Conservation (phyloP, 2,113 vertebrate genomes). For the Hystrix cristata region DNA sequence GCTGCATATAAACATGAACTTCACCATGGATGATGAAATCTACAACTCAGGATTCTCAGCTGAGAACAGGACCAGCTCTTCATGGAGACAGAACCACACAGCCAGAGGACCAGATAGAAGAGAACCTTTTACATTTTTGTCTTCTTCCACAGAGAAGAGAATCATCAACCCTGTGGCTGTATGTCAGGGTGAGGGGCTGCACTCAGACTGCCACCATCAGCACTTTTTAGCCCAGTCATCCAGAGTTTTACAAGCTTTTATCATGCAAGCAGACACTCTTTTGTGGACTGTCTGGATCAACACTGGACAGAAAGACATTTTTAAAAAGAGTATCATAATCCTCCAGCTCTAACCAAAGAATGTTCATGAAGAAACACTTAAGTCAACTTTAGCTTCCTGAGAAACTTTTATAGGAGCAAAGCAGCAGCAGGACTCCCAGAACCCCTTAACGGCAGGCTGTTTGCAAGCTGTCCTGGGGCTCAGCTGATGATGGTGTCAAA, state of each 20-base stretch:
- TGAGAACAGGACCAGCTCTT: neutral
- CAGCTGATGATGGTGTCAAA: neutral
- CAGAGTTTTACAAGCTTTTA: neutral
- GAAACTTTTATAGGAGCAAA: neutral
- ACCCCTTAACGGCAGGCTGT: rapidly evolving
- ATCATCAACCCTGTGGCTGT: neutral
- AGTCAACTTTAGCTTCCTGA: neutral
- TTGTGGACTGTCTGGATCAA: neutral
- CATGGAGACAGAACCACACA: neutral
- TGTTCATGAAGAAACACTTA: slow-evolving; percentile 19
- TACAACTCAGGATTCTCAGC: neutral
- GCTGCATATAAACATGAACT: rapidly evolving
- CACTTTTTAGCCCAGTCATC: neutral
- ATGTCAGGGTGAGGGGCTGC: neutral
- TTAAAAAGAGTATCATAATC: slow-evolving; percentile 13
- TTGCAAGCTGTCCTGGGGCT: neutral
- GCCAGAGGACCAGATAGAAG: neutral
- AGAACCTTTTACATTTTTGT: neutral
- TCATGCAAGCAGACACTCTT: neutral
- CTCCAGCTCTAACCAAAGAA: slow-evolving; percentile 11
- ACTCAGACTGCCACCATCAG: neutral
- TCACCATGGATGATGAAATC: neutral
- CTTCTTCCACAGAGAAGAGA: neutral
- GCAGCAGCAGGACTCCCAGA: rapidly evolving
- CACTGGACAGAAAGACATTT: neutral